Evolutionary conservation across 30 jellyfish, hydroid and myxozoan species (phyloP).

Genomic region (Cassiopea andromeda): DNA sequence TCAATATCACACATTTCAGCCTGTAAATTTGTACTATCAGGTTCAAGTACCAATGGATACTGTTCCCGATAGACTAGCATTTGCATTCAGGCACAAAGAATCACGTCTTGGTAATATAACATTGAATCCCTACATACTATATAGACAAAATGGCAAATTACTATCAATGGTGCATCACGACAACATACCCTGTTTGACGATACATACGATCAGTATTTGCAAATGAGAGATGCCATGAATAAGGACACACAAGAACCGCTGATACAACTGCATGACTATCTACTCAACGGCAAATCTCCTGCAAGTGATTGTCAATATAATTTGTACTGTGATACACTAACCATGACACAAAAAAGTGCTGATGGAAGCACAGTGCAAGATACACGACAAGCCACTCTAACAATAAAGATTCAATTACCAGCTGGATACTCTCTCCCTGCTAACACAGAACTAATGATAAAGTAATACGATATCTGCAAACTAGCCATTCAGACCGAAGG

Average conservation of each 20-base stretch:
- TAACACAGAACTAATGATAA: background rate
- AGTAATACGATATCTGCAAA: background rate
- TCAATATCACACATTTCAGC: background rate
- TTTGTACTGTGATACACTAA: background rate
- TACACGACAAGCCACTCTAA: background rate
- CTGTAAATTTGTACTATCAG: background rate
- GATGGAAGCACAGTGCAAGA: background rate
- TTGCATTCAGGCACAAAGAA: background rate
- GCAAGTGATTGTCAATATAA: background rate
- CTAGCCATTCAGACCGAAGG: background rate
- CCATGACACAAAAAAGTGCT: background rate
- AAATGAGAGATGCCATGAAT: background rate
- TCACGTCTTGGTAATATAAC: background rate
- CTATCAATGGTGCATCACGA: background rate
- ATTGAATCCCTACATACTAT: background rate
- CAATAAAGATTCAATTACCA: background rate
- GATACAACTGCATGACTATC: background rate
- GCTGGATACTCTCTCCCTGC: background rate
- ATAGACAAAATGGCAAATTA: background rate
- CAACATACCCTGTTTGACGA: too few species aligned
- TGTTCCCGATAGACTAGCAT: background rate
- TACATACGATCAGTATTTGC: background rate
- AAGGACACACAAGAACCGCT: background rate
- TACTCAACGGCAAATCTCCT: background rate
- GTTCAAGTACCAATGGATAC: background rate